Evolutionary conservation across 2,113 vertebrate genomes (phyloP).

Genomic region (Picathartes gymnocephalus): DNA sequence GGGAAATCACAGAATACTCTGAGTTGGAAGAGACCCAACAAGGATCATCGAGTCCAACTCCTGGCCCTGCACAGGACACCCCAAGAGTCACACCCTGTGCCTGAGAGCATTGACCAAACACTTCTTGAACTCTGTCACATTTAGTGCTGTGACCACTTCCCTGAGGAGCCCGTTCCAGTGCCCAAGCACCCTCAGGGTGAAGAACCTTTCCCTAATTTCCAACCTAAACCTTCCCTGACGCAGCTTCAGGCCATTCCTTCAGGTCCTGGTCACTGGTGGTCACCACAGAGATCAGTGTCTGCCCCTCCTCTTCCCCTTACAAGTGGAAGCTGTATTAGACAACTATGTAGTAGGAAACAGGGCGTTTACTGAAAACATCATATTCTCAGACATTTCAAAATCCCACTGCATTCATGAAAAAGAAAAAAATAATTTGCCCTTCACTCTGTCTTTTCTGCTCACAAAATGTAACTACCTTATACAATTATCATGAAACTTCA

Average conservation of each 20-base stretch:
- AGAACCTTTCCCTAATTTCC: neutral
- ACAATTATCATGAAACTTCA: neutral
- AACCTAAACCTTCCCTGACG: neutral
- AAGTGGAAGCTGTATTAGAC: neutral
- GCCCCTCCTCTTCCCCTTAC: neutral
- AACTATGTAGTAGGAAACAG: neutral
- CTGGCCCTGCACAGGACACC: neutral
- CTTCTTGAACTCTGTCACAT: neutral
- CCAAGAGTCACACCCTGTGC: neutral
- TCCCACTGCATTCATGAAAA: neutral
- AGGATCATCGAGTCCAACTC: fast-evolving
- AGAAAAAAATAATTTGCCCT: neutral
- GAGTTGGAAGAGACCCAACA: neutral
- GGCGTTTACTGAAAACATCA: neutral
- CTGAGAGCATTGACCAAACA: fast-evolving
- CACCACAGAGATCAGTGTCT: neutral
- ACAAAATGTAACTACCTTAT: neutral
- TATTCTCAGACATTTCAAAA: neutral
- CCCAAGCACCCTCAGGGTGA: neutral
- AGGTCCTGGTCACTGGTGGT: neutral
- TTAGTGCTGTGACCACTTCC: neutral
- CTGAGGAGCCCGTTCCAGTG: neutral
- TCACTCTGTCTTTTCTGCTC: neutral
- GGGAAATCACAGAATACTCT: neutral
- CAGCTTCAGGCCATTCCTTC: neutral